phyloP scores from a whole-genome alignment of 2,113 vertebrate species.

The Hassar affinis region DNA sequence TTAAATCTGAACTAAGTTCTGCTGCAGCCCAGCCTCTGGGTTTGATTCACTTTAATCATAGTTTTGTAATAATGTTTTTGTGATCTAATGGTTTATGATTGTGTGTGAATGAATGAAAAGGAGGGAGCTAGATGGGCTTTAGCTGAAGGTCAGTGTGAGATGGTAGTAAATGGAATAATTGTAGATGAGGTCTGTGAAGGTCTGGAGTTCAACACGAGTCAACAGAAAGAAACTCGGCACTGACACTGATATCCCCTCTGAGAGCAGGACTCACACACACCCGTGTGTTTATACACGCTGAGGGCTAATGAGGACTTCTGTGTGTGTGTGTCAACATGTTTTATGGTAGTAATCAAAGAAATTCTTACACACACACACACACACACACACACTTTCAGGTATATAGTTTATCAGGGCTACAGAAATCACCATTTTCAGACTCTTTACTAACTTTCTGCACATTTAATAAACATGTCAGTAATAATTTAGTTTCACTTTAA shows the following conservation, averaged over 20 bases:
- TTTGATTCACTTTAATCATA: too few species aligned
- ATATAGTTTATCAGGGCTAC: too few species aligned
- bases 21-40: too few species aligned
- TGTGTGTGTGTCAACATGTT: background rate
- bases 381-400: background rate
- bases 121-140: background rate
- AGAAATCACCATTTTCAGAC: too few species aligned
- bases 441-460: background rate
- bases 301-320: background rate
- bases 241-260: background rate
- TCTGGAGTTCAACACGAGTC: background rate
- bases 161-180: background rate
- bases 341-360: background rate
- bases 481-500: background rate
- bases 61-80: too few species aligned
- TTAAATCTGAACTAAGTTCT: too few species aligned
- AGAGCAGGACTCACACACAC: background rate
- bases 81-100: too few species aligned
- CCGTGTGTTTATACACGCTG: background rate
- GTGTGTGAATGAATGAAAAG: too few species aligned
- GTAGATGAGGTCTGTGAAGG: background rate
- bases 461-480: background rate
- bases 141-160: background rate
- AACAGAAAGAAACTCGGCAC: background rate
- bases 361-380: too few species aligned